These are phyloP conservation scores for Ptiloglossa arizonensis DNA, from an alignment of 1,140 invertebrate genomes.

Conservation along the genomic window DNA sequence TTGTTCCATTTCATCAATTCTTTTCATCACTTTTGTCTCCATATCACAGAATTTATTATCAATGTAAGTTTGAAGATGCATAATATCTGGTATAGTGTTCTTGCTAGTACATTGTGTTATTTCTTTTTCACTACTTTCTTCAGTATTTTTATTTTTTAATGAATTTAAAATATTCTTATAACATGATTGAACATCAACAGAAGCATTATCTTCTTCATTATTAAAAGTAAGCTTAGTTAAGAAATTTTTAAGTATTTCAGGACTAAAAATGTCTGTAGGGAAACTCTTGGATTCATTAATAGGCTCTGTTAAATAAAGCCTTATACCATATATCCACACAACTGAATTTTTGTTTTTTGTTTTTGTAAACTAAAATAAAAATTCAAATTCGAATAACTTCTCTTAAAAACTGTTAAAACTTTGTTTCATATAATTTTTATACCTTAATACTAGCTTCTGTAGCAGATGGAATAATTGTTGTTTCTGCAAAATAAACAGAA, in stretches of 20 bases:
- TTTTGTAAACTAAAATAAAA: slow-evolving; percentile 77
- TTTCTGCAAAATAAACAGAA: slow-evolving; percentile 74
- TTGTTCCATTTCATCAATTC: slow-evolving; percentile 70
- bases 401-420: slow-evolving; percentile 1
- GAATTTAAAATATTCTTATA: slow-evolving; percentile 45
- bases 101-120: slow-evolving; percentile 24
- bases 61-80: slow-evolving; percentile 68
- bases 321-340: slow-evolving; percentile 81
- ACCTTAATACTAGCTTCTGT: slow-evolving; percentile 79
- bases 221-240: slow-evolving; percentile 62
- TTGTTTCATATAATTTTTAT: slow-evolving; percentile 39
- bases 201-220: slow-evolving; percentile 47
- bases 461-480: slow-evolving; percentile 71
- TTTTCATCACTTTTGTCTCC: slow-evolving; percentile 72
- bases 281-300: slow-evolving; percentile 39
- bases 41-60: slow-evolving; percentile 76
- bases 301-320: slow-evolving; percentile 71
- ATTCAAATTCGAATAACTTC: slow-evolving; percentile 18
- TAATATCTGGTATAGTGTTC: slow-evolving; percentile 13
- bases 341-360: slow-evolving; percentile 72
- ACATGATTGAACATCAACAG: slow-evolving; percentile 47
- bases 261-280: slow-evolving; percentile 62
- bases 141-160: slow-evolving; percentile 30
- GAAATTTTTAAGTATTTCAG: slow-evolving; percentile 71
- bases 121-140: slow-evolving; percentile 27